phyloP scores from a whole-genome alignment of 2,113 vertebrate species.

The Ophiodon elongatus region DNA sequence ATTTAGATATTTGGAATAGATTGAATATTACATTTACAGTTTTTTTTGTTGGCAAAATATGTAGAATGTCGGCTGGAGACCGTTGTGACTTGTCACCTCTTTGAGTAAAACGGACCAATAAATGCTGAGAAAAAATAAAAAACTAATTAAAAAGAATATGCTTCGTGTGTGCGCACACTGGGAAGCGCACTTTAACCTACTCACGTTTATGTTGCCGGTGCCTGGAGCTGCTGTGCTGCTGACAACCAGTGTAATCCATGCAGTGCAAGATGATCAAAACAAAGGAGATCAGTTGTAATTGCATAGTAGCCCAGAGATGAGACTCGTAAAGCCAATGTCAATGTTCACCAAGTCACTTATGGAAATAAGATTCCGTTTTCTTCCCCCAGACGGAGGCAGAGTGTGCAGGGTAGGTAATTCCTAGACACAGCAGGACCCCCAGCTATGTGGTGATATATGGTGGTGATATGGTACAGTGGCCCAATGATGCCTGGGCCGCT shows the following conservation, averaged over 20 bases:
- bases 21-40: background rate
- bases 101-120: background rate
- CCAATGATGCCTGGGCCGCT: constrained; percentile 85
- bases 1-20: background rate
- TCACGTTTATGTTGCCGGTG: constrained; percentile 97
- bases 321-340: constrained; percentile 86
- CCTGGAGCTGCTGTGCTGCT: constrained; percentile 93
- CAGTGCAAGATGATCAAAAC: constrained; percentile 99
- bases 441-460: constrained; percentile 78
- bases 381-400: constrained; percentile 48
- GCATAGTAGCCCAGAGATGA: constrained; percentile 98
- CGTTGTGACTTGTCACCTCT: background rate
- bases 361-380: constrained; percentile 64
- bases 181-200: constrained; percentile 73
- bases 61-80: background rate
- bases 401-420: constrained; percentile 58
- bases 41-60: background rate
- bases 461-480: constrained; percentile 77
- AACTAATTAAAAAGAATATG: background rate
- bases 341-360: constrained; percentile 79
- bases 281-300: constrained; percentile 98
- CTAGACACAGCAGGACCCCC: constrained; percentile 80
- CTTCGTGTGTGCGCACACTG: background rate
- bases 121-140: background rate
- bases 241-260: constrained; percentile 98